Conservation (phyloP, 2,797 vertebrate genomes). For the Oreortyx pictus region DNA sequence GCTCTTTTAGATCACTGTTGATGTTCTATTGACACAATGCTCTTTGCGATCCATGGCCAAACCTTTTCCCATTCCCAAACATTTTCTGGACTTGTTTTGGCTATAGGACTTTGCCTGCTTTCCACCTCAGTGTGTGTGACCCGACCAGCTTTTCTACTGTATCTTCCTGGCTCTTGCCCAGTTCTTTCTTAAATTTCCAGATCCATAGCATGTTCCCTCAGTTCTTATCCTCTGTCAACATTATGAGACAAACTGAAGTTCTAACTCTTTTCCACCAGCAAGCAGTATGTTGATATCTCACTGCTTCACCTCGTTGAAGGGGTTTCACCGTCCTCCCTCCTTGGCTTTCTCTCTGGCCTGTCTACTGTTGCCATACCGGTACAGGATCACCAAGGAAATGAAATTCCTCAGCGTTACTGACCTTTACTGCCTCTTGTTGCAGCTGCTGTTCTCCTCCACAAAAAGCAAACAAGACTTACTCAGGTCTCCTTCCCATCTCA, state of each 20-base stretch:
- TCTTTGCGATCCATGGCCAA: not conserved
- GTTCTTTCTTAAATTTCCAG: not conserved
- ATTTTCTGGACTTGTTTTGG: not conserved
- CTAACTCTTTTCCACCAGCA: not conserved
- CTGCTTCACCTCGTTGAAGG: not conserved
- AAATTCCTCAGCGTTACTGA: not conserved
- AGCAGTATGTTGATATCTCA: rapidly evolving
- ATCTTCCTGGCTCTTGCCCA: not conserved
- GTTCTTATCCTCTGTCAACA: not conserved
- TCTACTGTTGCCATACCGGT: not conserved
- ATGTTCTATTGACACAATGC: constrained; percentile 26
- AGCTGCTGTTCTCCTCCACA: not conserved
- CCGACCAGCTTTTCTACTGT: not conserved
- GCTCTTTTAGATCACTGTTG: not conserved
- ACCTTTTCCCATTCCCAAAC: not conserved
- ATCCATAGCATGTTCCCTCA: not conserved
- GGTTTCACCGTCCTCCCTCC: not conserved
- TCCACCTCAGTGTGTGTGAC: not conserved
- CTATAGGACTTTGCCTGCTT: not conserved
- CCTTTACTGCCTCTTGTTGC: not conserved
- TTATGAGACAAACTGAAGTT: not conserved
- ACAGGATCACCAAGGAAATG: not conserved
- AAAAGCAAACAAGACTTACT: not conserved
- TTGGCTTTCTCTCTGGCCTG: not conserved
- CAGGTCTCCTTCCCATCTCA: not conserved